Percentiles rank a stretch among this genome's conserved stretches.
Evolutionary conservation across 2,113 vertebrate species (phyloP).

Genomic region (Thinocorus orbignyianus): DNA sequence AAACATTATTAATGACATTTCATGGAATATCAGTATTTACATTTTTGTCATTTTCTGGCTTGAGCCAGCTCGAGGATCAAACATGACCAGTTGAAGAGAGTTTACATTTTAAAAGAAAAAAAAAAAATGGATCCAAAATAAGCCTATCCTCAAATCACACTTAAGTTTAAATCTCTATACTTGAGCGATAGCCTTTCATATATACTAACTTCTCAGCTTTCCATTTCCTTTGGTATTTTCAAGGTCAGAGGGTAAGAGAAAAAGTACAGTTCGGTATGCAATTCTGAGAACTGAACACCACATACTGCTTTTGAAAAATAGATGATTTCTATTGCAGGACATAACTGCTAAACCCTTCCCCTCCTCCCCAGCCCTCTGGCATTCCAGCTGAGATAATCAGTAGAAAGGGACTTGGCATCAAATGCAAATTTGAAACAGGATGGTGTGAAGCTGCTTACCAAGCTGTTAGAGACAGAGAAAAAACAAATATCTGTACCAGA

Average conservation of each 20-base stretch:
- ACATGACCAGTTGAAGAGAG: neutral
- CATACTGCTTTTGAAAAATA: constrained; percentile 47
- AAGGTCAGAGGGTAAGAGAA: constrained; percentile 20
- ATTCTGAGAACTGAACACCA: constrained; percentile 2
- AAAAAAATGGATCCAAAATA: neutral
- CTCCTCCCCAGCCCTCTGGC: neutral
- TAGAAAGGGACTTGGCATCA: constrained; percentile 55
- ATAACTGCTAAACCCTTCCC: constrained; percentile 21
- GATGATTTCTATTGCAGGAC: constrained; percentile 51
- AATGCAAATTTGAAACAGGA: constrained; percentile 65
- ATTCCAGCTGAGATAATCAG: constrained; percentile 73
- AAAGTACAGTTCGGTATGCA: neutral
- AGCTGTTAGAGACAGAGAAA: constrained; percentile 41
- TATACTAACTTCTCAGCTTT: neutral
- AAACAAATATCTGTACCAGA: constrained; percentile 27
- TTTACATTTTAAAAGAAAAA: neutral
- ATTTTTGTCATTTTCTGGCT: neutral
- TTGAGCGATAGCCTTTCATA: neutral
- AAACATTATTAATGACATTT: neutral
- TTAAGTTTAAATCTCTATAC: neutral
- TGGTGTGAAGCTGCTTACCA: constrained; percentile 49
- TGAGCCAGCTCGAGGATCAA: neutral
- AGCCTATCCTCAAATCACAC: neutral
- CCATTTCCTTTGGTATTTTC: constrained; percentile 35
- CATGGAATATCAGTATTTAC: neutral